Evolutionary conservation across 2,113 vertebrate species (phyloP).

Genomic region (Taxidea taxus): DNA sequence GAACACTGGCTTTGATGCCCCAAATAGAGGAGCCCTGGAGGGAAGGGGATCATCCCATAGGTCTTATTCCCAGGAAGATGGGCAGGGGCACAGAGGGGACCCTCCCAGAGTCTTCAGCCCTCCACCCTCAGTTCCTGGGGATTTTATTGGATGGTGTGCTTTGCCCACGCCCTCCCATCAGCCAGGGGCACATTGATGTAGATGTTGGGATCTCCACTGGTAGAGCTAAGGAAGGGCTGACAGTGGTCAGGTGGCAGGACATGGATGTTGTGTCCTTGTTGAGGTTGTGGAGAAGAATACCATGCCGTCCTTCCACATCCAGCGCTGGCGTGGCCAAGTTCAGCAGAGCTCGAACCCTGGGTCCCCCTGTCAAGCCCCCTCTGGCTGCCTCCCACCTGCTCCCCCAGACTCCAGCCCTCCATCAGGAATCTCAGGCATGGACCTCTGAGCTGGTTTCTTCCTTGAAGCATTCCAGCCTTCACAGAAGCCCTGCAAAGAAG

Average conservation of each 20-base stretch:
- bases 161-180: constrained; percentile 70
- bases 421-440: constrained; percentile 61
- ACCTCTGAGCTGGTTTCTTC: constrained; percentile 89
- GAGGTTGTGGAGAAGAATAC: constrained; percentile 91
- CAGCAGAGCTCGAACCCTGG: background rate
- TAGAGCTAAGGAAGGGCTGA: constrained; percentile 91
- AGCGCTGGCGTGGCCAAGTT: constrained; percentile 90
- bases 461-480: constrained; percentile 92
- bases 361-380: background rate
- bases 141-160: background rate
- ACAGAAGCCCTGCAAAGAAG: constrained; percentile 86
- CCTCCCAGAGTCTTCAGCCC: background rate
- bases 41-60: background rate
- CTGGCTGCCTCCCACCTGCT: background rate
- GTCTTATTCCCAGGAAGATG: background rate
- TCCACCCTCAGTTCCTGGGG: no score
- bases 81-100: background rate
- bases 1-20: background rate
- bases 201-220: constrained; percentile 92
- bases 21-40: background rate
- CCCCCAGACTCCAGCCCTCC: background rate
- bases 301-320: constrained; percentile 91
- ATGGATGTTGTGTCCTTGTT: constrained; percentile 93
- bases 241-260: constrained; percentile 90
- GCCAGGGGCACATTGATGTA: constrained; percentile 91